Evolutionary conservation across 2,888 invertebrate genomes (phyloP).

Genomic region (Bombylius discolor): DNA sequence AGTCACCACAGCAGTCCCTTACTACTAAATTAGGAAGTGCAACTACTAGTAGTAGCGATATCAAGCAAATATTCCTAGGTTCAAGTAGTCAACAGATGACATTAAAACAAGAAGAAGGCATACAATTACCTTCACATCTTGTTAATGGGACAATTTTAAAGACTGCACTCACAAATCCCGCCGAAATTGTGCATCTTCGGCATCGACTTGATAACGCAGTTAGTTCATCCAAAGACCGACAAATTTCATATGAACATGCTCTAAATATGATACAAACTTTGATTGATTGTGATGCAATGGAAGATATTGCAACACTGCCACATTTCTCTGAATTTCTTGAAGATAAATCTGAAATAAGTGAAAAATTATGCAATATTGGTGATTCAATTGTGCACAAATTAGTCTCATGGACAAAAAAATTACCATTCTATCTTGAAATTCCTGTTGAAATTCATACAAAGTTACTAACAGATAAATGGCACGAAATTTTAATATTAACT

Average conservation of each 20-base stretch:
- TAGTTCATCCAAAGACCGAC: slow-evolving; percentile 72
- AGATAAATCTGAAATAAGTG: slow-evolving; percentile 80
- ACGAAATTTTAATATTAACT: slow-evolving; percentile 84
- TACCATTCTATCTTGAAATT: slow-evolving; percentile 93
- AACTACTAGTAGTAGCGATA: slow-evolving; percentile 6
- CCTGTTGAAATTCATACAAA: slow-evolving; percentile 93
- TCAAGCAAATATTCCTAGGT: slow-evolving; percentile 25
- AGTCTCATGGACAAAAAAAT: slow-evolving; percentile 96
- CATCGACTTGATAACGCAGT: slow-evolving; percentile 80
- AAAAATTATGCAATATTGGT: slow-evolving; percentile 88
- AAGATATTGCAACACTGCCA: slow-evolving; percentile 84
- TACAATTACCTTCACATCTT: slow-evolving; percentile 53
- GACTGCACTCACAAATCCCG: slow-evolving; percentile 88
- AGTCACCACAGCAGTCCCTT: slow-evolving; percentile 21
- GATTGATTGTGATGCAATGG: slow-evolving; percentile 94
- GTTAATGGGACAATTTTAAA: slow-evolving; percentile 87
- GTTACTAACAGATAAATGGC: slow-evolving; percentile 95
- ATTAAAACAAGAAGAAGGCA: slow-evolving; percentile 25
- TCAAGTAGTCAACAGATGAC: slow-evolving; percentile 33
- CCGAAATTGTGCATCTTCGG: slow-evolving; percentile 79
- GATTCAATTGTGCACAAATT: slow-evolving; percentile 97
- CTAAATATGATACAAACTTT: slow-evolving; percentile 81
- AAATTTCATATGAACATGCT: slow-evolving; percentile 70
- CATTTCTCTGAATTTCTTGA: slow-evolving; percentile 83
- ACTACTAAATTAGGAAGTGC: slow-evolving; percentile 2